These are phyloP conservation scores for Polymixis lichenea DNA, from an alignment of 2,888 invertebrate genomes.

Conservation along the genomic window DNA sequence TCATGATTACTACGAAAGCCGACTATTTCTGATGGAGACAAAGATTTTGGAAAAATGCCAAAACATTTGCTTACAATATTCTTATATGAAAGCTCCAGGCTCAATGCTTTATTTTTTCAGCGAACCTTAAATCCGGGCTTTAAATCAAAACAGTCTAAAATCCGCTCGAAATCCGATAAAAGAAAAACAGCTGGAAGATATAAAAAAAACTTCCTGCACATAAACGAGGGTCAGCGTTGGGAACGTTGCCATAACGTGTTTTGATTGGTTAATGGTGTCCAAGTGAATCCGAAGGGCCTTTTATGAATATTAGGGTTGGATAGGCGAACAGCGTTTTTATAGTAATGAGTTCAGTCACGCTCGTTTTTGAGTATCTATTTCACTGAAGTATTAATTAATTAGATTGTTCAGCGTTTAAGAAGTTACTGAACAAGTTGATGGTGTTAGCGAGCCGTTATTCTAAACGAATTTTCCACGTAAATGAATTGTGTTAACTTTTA, in stretches of 20 bases:
- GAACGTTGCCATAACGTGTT: conserved; percentile 65
- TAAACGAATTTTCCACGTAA: conserved; percentile 49
- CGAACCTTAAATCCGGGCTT: conserved; percentile 3
- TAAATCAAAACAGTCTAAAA: conserved; percentile 47
- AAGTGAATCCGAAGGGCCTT: conserved; percentile 65
- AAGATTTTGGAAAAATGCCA: conserved; percentile 48
- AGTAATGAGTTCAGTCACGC: conserved; percentile 68
- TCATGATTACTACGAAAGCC: conserved; percentile 29
- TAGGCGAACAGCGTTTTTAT: conserved; percentile 60
- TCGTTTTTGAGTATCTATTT: conserved; percentile 43
- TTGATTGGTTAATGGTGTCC: conserved; percentile 70
- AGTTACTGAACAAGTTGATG: conserved; percentile 52
- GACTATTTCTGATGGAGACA: conserved; percentile 36
- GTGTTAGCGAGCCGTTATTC: conserved; percentile 46
- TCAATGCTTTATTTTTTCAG: conserved; percentile 22
- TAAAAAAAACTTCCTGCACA: conserved; percentile 43
- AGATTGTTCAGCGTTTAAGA: conserved; percentile 51
- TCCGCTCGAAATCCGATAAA: conserved; percentile 31
- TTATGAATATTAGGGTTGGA: conserved; percentile 65
- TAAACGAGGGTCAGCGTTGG: conserved; percentile 59
- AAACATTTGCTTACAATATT: conserved; percentile 38
- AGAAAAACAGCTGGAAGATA: conserved; percentile 46
- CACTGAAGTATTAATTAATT: conserved; percentile 54
- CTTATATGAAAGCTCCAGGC: conserved; percentile 20
- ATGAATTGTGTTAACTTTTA: conserved; percentile 53